Percentiles rank a stretch among this genome's conserved stretches.
Evolutionary conservation across 2,797 vertebrate genomes (phyloP).

Genomic region (Acestrorhynchus altus): DNA sequence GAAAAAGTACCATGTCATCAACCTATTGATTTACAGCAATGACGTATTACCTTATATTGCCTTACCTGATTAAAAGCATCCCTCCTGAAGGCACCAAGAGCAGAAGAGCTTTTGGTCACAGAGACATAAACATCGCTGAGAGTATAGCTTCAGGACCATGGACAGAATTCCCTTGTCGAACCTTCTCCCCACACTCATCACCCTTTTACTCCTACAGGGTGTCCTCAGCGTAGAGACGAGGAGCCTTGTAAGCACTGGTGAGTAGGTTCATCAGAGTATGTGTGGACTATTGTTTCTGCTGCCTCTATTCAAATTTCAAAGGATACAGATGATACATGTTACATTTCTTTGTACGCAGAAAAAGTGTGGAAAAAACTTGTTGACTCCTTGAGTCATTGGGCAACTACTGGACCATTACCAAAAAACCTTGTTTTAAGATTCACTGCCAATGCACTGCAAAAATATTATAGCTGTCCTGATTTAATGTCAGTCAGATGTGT

Average conservation of each 20-base stretch:
- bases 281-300: no score
- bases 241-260: slow-evolving; percentile 71
- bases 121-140: slow-evolving; percentile 43
- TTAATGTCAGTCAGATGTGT: not conserved
- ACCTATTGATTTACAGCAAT: slow-evolving; percentile 69
- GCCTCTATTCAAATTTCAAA: no score
- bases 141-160: slow-evolving; percentile 66
- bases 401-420: no score
- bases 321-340: no score
- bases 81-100: slow-evolving; percentile 53
- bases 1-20: slow-evolving; percentile 55
- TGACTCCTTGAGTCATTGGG: no score
- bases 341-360: not conserved
- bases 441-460: not conserved
- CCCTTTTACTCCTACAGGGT: slow-evolving; percentile 71
- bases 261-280: slow-evolving; percentile 39
- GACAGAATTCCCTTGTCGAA: slow-evolving; percentile 65
- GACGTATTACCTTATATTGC: slow-evolving; percentile 61
- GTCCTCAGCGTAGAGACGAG: slow-evolving; percentile 67
- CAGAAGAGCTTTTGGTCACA: slow-evolving; percentile 55
- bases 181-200: slow-evolving; percentile 70
- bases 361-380: not conserved
- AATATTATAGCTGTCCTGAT: not conserved
- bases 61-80: slow-evolving; percentile 72
- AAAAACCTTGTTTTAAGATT: not conserved